phyloP scores from a whole-genome alignment of 2,888 invertebrate genomes.

The Chymomyza amoena region DNA sequence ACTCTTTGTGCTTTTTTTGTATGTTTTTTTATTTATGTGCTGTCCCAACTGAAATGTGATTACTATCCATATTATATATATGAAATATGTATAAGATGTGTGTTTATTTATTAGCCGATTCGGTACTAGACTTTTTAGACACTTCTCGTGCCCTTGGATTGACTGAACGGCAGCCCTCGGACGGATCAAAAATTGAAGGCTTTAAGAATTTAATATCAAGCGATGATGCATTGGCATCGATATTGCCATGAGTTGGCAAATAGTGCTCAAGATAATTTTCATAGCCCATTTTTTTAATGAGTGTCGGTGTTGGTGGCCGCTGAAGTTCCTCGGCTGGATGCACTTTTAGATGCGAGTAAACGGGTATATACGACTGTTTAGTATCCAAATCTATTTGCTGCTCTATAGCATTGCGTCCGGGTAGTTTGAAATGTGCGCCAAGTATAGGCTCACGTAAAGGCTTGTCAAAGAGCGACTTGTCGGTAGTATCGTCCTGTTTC shows the following conservation, averaged over 20 bases:
- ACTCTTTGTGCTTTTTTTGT: background rate
- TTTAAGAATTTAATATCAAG: slow-evolving; percentile 27
- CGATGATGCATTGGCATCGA: slow-evolving; percentile 38
- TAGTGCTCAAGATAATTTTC: slow-evolving; percentile 71
- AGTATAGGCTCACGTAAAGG: slow-evolving; percentile 81
- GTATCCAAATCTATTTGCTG: slow-evolving; percentile 81
- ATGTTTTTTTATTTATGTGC: background rate
- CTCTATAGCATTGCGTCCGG: slow-evolving; percentile 77
- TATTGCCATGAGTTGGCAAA: slow-evolving; percentile 41
- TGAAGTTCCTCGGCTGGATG: slow-evolving; percentile 81
- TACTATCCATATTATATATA: background rate
- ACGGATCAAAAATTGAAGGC: background rate
- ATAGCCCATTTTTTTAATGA: slow-evolving; percentile 78
- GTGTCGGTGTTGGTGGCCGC: slow-evolving; percentile 81
- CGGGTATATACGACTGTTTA: slow-evolving; percentile 83
- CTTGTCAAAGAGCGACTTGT: slow-evolving; percentile 79
- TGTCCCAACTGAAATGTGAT: background rate
- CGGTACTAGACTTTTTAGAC: background rate
- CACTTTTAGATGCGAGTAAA: slow-evolving; percentile 84
- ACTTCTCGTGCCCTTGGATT: background rate
- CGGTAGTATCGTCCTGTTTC: slow-evolving; percentile 33
- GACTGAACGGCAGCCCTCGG: background rate
- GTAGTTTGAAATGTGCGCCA: slow-evolving; percentile 81
- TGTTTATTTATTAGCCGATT: background rate
- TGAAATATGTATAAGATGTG: background rate